A percentile compares a stretch with the other conserved stretches of the same genome.
These are phyloP conservation scores for Momotus momota DNA, from an alignment of 2,797 vertebrate genomes.

Conservation along the genomic window DNA sequence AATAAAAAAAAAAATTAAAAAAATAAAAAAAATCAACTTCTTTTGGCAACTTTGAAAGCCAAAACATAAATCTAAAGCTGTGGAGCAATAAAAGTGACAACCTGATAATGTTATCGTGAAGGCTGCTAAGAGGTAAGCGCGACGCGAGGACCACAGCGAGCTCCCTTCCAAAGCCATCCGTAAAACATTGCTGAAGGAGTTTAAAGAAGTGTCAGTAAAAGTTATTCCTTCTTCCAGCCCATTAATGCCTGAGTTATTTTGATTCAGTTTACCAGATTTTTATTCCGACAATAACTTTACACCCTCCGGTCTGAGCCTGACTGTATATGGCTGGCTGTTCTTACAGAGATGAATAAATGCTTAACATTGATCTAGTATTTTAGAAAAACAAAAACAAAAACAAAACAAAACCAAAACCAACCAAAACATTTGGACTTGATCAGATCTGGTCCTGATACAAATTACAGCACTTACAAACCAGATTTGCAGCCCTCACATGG, in stretches of 20 bases:
- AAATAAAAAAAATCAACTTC: background rate
- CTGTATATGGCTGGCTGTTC: background rate
- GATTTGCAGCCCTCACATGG: conserved; percentile 25
- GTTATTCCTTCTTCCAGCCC: background rate
- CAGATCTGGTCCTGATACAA: background rate
- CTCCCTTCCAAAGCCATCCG: background rate
- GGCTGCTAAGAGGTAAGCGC: background rate
- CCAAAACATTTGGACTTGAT: background rate
- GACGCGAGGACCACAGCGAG: background rate
- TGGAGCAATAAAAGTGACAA: background rate
- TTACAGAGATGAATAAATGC: background rate
- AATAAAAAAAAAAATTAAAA: no score
- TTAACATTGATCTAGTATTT: conserved; percentile 7
- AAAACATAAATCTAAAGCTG: background rate
- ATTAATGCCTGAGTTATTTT: background rate
- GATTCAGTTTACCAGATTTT: background rate
- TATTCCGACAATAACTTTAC: background rate
- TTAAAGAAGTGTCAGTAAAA: background rate
- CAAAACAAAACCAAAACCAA: no score
- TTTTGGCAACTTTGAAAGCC: background rate
- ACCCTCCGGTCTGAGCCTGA: background rate
- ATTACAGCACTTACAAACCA: background rate
- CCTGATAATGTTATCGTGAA: background rate
- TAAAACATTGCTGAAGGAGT: background rate
- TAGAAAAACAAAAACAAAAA: background rate